Conservation (phyloP, 2,797 vertebrate species). For the Thalassophryne amazonica region DNA sequence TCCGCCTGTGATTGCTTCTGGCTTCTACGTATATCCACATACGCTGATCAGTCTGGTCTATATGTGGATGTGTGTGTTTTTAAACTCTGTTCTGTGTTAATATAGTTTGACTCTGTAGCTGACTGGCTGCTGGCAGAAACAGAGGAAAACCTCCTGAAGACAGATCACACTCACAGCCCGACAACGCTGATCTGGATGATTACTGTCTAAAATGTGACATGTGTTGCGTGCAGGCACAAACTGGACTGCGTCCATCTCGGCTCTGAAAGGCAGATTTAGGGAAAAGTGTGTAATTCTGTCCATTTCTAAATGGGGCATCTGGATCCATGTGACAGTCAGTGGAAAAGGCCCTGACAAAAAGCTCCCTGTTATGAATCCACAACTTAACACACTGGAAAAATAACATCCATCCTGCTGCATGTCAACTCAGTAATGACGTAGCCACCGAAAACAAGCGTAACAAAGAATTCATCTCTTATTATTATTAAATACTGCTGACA, state of each 20-base stretch:
- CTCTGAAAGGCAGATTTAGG: conserved; percentile 38
- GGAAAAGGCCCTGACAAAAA: conserved; percentile 25
- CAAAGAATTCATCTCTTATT: not conserved
- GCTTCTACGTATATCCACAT: conserved; percentile 6
- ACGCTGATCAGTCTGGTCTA: not conserved
- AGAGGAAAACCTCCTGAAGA: conserved; percentile 37
- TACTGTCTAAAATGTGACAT: conserved; percentile 43
- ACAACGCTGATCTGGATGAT: conserved; percentile 17
- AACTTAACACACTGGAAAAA: conserved; percentile 10
- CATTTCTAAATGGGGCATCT: conserved; percentile 23
- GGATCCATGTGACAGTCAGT: conserved; percentile 15
- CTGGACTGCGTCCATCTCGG: conserved; percentile 17
- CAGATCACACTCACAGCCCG: conserved; percentile 13
- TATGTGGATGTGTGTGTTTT: not conserved
- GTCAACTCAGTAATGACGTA: not conserved
- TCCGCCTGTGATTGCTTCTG: not conserved
- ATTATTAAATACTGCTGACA: too few relatives aligned
- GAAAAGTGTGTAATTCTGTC: conserved; percentile 42
- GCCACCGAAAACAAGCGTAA: not conserved
- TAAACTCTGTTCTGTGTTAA: conserved; percentile 3
- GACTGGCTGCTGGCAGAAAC: conserved; percentile 25
- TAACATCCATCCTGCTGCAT: not conserved
- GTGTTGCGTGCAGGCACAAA: not conserved
- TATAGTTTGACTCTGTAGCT: conserved; percentile 17
- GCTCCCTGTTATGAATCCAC: conserved; percentile 28